Conservation (phyloP, 1,140 invertebrate species). For the Heliothis virescens region DNA sequence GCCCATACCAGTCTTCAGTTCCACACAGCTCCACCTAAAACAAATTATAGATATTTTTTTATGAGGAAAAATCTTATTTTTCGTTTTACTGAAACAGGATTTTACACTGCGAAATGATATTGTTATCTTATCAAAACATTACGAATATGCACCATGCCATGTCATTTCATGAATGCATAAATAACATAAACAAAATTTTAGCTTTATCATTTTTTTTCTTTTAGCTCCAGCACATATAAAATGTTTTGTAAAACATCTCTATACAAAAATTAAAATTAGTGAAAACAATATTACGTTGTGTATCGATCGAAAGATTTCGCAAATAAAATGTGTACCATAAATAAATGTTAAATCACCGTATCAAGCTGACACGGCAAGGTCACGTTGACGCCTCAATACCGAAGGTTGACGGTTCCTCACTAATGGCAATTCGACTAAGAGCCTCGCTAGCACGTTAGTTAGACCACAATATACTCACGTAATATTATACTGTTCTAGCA, state of each 20-base stretch:
- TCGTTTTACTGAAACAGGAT: neutral
- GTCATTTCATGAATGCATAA: constrained; percentile 12
- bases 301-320: constrained; percentile 41
- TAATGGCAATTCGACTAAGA: constrained; percentile 38
- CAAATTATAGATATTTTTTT: constrained; percentile 15
- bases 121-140: neutral
- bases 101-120: neutral
- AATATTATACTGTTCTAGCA: constrained; percentile 5
- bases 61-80: neutral
- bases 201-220: too few species aligned
- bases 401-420: constrained; percentile 36
- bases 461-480: constrained; percentile 10
- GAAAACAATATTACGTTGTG: too few species aligned
- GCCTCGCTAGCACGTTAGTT: constrained; percentile 25
- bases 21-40: constrained; percentile 70
- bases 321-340: constrained; percentile 37
- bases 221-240: neutral
- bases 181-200: neutral
- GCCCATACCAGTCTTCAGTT: constrained; percentile 72
- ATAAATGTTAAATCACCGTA: constrained; percentile 33
- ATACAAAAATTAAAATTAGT: too few species aligned
- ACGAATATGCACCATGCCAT: too few species aligned
- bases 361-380: constrained; percentile 54
- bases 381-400: constrained; percentile 43
- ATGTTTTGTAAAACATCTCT: too few species aligned